Evolutionary conservation across 2,888 invertebrate genomes (phyloP), one percentile per base, ranked within the genome.

Genomic region (Cheilosia pagana): DNA sequence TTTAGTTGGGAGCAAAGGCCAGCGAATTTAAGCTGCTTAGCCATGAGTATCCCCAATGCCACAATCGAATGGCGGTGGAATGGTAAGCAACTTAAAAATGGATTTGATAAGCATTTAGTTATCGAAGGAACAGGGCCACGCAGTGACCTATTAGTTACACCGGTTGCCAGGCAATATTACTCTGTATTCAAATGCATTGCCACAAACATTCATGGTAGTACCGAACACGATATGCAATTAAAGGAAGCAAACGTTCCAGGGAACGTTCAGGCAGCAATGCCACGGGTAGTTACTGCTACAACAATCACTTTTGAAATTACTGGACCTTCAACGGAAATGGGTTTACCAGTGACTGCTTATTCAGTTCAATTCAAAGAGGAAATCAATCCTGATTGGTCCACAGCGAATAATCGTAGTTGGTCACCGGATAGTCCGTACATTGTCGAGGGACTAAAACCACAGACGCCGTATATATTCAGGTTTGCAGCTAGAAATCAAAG

Each of bases 41-140:
- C 97, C n/a, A 96, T 97, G 91, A 94, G 95, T 89, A 94, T 98
- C 88, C 98, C 98, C 3, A 98, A 98, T 90, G 98, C 98, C 0
- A 98, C 98, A 7, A 97, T 98, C 88, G 94, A 95, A 89, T 98
- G 98, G 98, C 94, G 94, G 91, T 94, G 93, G 91, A 94, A 93
- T 79, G 94, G 94, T 41, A 90, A 92, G 55, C 93, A 93, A 79
- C 90, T 94, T 28, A 92, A 93, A 79, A 94, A 94, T 87, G 77
- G 89, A 16, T 89, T 88, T 41, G 93, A 94, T 55, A 92, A 93
- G 0, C 87, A 89, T 65, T 92, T 95, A 3, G 92, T 92, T 86
- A 94, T 95, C 86, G 93, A 93, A 60, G 95, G 95, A 8, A 94
- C 93, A 12, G 96, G 96, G 4, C 96, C 96, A 1, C 92, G 93